Percentiles rank a stretch among this genome's conserved stretches.
phyloP scores from a whole-genome alignment of 2,113 vertebrate genomes.

The Hemibates koningsi region DNA sequence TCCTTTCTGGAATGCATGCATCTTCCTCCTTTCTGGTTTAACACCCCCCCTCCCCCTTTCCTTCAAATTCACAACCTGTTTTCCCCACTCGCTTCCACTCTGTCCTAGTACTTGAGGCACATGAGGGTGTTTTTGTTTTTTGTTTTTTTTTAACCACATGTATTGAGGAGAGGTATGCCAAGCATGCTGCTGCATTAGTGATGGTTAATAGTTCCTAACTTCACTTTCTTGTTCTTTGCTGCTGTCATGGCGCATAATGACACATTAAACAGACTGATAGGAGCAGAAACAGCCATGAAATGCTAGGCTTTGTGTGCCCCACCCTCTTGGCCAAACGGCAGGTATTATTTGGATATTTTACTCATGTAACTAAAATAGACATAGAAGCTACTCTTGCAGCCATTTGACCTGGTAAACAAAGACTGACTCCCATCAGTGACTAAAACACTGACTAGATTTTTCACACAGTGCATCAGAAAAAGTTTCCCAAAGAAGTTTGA shows the following conservation, averaged over 20 bases:
- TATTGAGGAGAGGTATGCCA: conserved; percentile 67
- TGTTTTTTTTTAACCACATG: neutral
- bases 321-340: neutral
- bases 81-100: neutral
- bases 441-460: accelerated
- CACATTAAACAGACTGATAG: neutral
- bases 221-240: conserved; percentile 43
- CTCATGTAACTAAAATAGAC: neutral
- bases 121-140: neutral
- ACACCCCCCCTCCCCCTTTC: neutral
- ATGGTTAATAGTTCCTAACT: conserved; percentile 1
- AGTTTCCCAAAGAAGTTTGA: neutral
- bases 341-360: neutral
- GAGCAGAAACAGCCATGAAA: neutral
- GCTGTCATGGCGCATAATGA: conserved; percentile 10
- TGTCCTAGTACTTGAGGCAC: neutral
- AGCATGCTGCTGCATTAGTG: conserved; percentile 32
- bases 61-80: neutral
- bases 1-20: conserved; percentile 37
- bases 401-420: neutral
- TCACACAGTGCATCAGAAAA: accelerated
- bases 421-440: neutral
- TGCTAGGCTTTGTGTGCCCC: neutral
- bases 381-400: neutral
- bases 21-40: conserved; percentile 1